Evolutionary conservation across 1,140 invertebrate genomes (phyloP).

Genomic region (Zaprionus davidi): DNA sequence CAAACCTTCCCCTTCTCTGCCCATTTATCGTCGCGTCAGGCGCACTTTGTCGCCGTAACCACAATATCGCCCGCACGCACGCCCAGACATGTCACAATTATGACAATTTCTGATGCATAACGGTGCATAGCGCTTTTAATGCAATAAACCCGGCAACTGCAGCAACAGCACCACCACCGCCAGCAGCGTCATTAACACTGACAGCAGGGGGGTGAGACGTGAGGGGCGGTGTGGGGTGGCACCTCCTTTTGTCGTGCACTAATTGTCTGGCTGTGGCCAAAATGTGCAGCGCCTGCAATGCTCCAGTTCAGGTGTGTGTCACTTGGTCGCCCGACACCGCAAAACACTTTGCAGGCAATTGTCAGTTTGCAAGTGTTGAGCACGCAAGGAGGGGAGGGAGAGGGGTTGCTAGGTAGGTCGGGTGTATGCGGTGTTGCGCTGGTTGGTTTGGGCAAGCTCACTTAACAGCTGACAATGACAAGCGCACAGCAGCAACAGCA

Average conservation of each 20-base stretch:
- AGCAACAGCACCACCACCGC: constrained; percentile 43
- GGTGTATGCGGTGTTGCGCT: constrained; percentile 7
- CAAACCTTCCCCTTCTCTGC: background rate
- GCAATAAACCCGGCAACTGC: constrained; percentile 70
- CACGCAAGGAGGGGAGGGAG: too few species aligned
- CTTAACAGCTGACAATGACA: constrained; percentile 78
- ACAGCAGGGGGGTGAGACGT: constrained; percentile 23
- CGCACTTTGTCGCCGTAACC: constrained; percentile 24
- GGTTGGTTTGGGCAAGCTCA: constrained; percentile 36
- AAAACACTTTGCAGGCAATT: constrained; percentile 81
- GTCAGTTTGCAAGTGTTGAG: constrained; percentile 56
- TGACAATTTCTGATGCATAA: constrained; percentile 82
- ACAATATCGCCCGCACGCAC: constrained; percentile 50
- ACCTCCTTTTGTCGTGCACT: constrained; percentile 69
- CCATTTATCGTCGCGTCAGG: background rate
- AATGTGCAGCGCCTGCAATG: constrained; percentile 75
- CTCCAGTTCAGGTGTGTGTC: constrained; percentile 80
- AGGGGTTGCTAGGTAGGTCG: background rate
- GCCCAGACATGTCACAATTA: constrained; percentile 80
- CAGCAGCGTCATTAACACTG: constrained; percentile 69
- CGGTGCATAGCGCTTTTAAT: constrained; percentile 75
- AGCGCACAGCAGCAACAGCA: constrained; percentile 11
- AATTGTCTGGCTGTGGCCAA: constrained; percentile 73
- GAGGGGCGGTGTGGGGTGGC: background rate
- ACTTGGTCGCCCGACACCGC: constrained; percentile 72